These are phyloP conservation scores for Sphaeramia orbicularis DNA, from an alignment of 2,797 vertebrate species.

Conservation along the genomic window DNA sequence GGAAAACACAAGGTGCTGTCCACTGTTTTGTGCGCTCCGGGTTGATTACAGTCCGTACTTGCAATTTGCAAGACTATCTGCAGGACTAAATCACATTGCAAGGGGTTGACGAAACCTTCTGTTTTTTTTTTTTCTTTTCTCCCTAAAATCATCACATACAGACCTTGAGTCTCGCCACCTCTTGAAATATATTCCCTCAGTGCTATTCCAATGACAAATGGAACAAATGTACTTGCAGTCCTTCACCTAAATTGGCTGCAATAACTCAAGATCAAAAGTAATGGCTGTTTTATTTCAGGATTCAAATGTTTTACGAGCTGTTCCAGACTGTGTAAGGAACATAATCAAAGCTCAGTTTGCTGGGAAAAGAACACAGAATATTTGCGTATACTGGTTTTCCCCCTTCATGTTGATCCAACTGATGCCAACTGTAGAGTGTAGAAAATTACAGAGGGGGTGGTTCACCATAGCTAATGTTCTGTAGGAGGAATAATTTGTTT, in stretches of 20 bases:
- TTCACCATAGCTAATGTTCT: conserved; percentile 38
- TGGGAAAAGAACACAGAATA: conserved; percentile 33
- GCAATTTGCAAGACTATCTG: conserved; percentile 8
- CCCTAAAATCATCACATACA: conserved; percentile 27
- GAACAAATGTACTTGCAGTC: conserved; percentile 13
- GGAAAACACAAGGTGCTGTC: conserved; percentile 30
- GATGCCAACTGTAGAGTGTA: conserved; percentile 31
- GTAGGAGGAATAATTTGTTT: conserved; percentile 57
- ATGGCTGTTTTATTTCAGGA: conserved; percentile 18
- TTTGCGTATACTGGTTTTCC: conserved; percentile 16
- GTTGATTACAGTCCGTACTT: conserved; percentile 18
- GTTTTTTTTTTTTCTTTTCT: conserved; percentile 3
- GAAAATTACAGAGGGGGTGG: conserved; percentile 26
- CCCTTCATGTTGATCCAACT: conserved; percentile 1
- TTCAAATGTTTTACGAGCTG: conserved; percentile 11
- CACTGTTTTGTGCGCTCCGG: conserved; percentile 15
- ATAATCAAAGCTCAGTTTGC: conserved; percentile 16
- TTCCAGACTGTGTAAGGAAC: conserved; percentile 13
- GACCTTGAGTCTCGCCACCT: conserved; percentile 30
- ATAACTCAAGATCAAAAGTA: conserved; percentile 8
- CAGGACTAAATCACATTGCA: background rate
- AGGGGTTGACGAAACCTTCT: conserved; percentile 2
- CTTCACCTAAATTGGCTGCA: conserved; percentile 10
- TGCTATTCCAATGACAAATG: conserved; percentile 20
- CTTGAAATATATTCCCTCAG: conserved; percentile 8